Evolutionary conservation across 35 echinoderm and acorn worm genomes (phyloP).

Genomic region (Apostichopus californicus): DNA sequence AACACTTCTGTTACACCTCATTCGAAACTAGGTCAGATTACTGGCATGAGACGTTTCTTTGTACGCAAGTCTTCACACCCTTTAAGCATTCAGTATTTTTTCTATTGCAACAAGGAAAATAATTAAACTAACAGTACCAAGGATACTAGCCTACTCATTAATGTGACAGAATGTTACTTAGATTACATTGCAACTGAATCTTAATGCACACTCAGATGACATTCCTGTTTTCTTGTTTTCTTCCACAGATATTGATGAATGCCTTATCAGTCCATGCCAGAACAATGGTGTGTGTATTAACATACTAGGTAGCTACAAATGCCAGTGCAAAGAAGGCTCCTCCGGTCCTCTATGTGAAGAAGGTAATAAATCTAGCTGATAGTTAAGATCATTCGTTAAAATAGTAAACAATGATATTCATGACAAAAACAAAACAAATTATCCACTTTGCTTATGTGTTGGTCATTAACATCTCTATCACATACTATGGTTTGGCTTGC

Average conservation of each 20-base stretch:
- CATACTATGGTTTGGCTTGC: too few relatives aligned
- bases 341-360: conserved; percentile 31
- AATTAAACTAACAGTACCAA: neutral
- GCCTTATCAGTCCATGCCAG: conserved; percentile 18
- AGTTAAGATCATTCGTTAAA: neutral
- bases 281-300: conserved; percentile 25
- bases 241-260: conserved; percentile 24
- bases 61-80: too few relatives aligned
- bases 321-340: conserved; percentile 24
- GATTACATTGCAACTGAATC: neutral
- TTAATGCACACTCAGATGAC: neutral
- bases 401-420: too few relatives aligned
- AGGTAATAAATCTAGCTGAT: neutral
- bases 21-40: too few relatives aligned
- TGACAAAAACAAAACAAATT: too few relatives aligned
- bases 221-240: neutral
- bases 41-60: too few relatives aligned
- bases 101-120: neutral
- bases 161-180: too few relatives aligned
- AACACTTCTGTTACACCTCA: too few relatives aligned
- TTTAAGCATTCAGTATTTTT: too few relatives aligned
- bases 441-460: too few relatives aligned
- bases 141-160: too few relatives aligned
- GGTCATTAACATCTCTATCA: too few relatives aligned
- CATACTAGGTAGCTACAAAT: conserved; percentile 19